Conservation (phyloP, 2,113 vertebrate species). For the Tupaia tana region DNA sequence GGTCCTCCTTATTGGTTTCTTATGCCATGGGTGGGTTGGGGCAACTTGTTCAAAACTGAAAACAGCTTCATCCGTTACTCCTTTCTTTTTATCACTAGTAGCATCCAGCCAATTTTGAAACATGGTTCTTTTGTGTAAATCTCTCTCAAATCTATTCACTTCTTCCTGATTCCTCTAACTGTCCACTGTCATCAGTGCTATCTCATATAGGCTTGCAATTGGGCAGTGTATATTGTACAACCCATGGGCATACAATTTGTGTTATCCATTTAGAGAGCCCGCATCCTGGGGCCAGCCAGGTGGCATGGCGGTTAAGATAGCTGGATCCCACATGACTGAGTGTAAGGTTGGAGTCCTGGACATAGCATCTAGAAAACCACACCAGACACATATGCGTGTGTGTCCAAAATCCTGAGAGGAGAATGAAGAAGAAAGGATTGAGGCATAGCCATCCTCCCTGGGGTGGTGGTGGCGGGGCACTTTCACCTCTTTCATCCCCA, state of each 20-base stretch:
- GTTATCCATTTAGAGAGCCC: not conserved
- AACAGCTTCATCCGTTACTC: not conserved
- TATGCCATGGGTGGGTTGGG: not conserved
- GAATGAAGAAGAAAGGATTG: too few relatives aligned
- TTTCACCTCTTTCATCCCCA: too few relatives aligned
- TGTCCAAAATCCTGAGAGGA: too few relatives aligned
- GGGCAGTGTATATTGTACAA: not conserved
- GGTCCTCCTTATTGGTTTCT: not conserved
- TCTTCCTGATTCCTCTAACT: not conserved
- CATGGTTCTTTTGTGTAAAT: not conserved
- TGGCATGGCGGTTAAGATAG: too few relatives aligned
- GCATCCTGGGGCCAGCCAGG: too few relatives aligned
- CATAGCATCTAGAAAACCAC: too few relatives aligned
- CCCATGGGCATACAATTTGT: fast-evolving
- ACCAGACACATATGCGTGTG: too few relatives aligned
- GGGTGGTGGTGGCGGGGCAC: too few relatives aligned
- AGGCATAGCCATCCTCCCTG: too few relatives aligned
- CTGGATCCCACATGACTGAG: too few relatives aligned
- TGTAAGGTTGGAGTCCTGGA: too few relatives aligned
- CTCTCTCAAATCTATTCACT: not conserved
- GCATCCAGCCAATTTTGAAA: not conserved
- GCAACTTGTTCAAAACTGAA: not conserved
- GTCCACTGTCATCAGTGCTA: too few relatives aligned
- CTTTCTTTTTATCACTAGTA: not conserved
- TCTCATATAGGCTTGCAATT: not conserved